Evolutionary conservation across 2,888 invertebrate species (phyloP), one percentile per base, ranked within the genome.

Genomic region (Diaprepes abbreviatus): DNA sequence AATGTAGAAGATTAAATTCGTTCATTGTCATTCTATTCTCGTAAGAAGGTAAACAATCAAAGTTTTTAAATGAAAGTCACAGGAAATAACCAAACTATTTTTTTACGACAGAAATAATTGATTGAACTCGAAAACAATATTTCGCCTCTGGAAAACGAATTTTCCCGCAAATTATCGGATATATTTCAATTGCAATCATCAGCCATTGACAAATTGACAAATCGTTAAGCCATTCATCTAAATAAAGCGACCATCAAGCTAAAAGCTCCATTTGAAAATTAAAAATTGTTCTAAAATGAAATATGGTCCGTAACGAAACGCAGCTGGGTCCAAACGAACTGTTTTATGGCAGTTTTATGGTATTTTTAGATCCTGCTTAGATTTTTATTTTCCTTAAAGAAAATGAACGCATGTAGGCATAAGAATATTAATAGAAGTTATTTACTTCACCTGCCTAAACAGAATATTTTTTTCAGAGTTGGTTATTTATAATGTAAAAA

Each of bases 341-440:
- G 48, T 50, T 50, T 50, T 50, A 50, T 28, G 28, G 28, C 28
- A 28, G 9, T 1, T 28, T 50, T 50, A 24, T 5, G 6, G 48
- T 50, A 50, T 50, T 50, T 50, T 28, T 50, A 50, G 48, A 45
- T 45, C 12, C 1, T 21, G 21, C 4, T 24, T 45, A n/a, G 21
- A 50, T 50, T 50, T 45, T 50, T 45, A 45, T 45, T 17, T 24
- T 45, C n/a, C 40, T 40, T 10, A n/a, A n/a, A 14, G 6, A 12
- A 36, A 38, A 16, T 6, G 2, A 9, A 6, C 17, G 6, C 40
- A 9, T 40, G 16, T 6, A 40, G 16, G 16, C 9, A 3, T 1
- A 40, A 35, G 10, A n/a, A 38, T 38, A 38, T 38, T 38, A 14
- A 14, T 38, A 38, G 36, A 38, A 12, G 24, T 24, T 24, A 24